These are phyloP conservation scores for Myxocyprinus asiaticus DNA, from an alignment of 2,113 vertebrate species.

Conservation along the genomic window DNA sequence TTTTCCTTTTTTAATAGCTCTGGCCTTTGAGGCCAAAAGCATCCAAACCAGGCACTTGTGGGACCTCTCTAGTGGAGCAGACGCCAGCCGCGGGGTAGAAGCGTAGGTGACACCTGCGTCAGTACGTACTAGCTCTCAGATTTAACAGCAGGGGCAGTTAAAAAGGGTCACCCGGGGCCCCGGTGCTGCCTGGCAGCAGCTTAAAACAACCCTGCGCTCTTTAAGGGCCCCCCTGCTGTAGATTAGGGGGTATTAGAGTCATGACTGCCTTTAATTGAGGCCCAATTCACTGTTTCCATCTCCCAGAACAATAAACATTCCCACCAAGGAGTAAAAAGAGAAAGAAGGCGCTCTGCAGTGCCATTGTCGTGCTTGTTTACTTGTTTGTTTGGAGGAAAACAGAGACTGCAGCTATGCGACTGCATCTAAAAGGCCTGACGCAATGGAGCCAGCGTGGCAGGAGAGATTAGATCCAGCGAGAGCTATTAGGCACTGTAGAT, in stretches of 20 bases:
- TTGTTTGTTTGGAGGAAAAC: conserved; percentile 54
- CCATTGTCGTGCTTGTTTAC: conserved; percentile 41
- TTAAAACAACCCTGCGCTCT: conserved; percentile 49
- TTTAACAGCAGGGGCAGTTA: conserved; percentile 47
- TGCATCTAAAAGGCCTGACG: conserved; percentile 35
- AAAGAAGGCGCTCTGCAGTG: neutral
- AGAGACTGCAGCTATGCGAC: conserved; percentile 51
- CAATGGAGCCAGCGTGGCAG: conserved; percentile 43
- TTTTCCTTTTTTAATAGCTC: conserved; percentile 39
- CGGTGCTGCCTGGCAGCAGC: conserved; percentile 29
- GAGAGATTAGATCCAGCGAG: conserved; percentile 49
- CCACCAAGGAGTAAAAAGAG: conserved; percentile 40
- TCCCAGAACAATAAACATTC: conserved; percentile 59
- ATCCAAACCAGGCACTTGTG: conserved; percentile 47
- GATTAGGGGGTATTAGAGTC: conserved; percentile 60
- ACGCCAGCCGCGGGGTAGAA: neutral
- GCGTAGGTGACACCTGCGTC: conserved; percentile 48
- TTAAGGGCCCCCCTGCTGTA: conserved; percentile 59
- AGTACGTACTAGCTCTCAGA: conserved; percentile 43
- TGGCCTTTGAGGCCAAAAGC: conserved; percentile 32
- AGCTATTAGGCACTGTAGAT: conserved; percentile 36
- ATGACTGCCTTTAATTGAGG: conserved; percentile 58
- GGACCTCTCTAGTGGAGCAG: neutral
- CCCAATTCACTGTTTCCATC: conserved; percentile 57
- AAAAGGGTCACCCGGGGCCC: conserved; percentile 29